Percentiles rank a stretch among this genome's conserved stretches.
Conservation (phyloP, 2,113 vertebrate species). For the Cryptotis parvus region DNA sequence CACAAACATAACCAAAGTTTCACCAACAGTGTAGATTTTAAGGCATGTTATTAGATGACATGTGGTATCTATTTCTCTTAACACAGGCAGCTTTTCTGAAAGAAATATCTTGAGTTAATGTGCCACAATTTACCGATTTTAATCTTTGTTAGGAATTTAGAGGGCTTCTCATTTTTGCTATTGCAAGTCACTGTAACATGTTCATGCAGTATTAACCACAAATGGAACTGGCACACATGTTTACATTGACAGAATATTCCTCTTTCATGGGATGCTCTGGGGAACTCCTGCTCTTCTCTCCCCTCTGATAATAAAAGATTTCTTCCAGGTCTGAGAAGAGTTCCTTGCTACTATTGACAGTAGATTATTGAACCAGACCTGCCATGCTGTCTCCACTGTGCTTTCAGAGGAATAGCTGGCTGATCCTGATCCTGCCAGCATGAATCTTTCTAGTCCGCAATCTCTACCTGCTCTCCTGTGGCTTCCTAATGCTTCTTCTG, state of each 20-base stretch:
- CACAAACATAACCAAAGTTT: slow-evolving; percentile 25
- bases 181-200: slow-evolving; percentile 14
- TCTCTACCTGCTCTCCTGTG: not conserved
- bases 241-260: slow-evolving; percentile 48
- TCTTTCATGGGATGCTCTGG: slow-evolving; percentile 15
- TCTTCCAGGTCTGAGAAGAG: slow-evolving; percentile 36
- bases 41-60: slow-evolving; percentile 25
- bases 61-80: slow-evolving; percentile 54
- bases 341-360: not conserved
- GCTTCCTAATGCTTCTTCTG: not conserved
- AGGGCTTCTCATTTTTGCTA: slow-evolving; percentile 45
- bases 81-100: slow-evolving; percentile 57
- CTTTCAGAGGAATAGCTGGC: slow-evolving; percentile 15
- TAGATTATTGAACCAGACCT: slow-evolving; percentile 17
- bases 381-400: not conserved
- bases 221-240: slow-evolving; percentile 67
- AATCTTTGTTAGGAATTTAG: slow-evolving; percentile 48
- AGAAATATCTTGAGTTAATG: slow-evolving; percentile 55
- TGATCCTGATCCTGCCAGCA: not conserved
- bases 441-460: not conserved
- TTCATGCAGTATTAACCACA: not conserved
- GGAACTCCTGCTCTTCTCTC: not conserved
- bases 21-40: slow-evolving; percentile 14
- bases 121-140: slow-evolving; percentile 22
- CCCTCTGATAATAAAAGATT: not conserved